Percentiles rank a stretch among this genome's conserved stretches.
Conservation (phyloP, 2,888 invertebrate genomes). For the Archips crataeganus region DNA sequence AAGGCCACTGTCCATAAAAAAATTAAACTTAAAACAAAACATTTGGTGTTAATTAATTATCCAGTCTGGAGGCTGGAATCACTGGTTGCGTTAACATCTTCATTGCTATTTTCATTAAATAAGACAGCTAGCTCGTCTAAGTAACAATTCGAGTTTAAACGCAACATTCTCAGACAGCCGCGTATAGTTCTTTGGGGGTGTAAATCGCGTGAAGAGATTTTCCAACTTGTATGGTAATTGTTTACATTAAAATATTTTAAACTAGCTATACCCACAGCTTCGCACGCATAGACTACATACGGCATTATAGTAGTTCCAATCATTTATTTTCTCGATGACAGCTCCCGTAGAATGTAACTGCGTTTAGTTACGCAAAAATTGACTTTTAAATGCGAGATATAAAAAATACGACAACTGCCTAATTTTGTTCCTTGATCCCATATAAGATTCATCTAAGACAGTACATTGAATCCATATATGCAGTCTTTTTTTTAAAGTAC, state of each 20-base stretch:
- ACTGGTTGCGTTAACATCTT: background rate
- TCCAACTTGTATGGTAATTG: background rate
- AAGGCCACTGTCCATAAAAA: too few species aligned
- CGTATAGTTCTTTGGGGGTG: background rate
- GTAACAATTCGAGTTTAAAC: background rate
- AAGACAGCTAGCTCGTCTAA: background rate
- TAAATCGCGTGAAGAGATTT: background rate
- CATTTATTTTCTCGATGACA: too few species aligned
- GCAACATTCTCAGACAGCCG: constrained; percentile 7
- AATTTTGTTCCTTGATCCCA: too few species aligned
- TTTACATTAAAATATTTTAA: constrained; percentile 20
- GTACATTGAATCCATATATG: too few species aligned
- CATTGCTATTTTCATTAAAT: background rate
- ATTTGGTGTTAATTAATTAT: background rate
- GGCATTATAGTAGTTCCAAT: too few species aligned
- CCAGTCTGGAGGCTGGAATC: background rate
- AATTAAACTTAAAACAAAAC: background rate
- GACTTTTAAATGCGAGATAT: too few species aligned
- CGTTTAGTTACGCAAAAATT: too few species aligned
- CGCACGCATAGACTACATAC: too few species aligned
- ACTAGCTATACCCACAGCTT: background rate
- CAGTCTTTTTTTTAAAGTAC: too few species aligned
- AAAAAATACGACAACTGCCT: too few species aligned
- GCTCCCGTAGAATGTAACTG: too few species aligned
- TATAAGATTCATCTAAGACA: too few species aligned